phyloP scores from a whole-genome alignment of 1,140 invertebrate species.

The Anastrepha ludens region DNA sequence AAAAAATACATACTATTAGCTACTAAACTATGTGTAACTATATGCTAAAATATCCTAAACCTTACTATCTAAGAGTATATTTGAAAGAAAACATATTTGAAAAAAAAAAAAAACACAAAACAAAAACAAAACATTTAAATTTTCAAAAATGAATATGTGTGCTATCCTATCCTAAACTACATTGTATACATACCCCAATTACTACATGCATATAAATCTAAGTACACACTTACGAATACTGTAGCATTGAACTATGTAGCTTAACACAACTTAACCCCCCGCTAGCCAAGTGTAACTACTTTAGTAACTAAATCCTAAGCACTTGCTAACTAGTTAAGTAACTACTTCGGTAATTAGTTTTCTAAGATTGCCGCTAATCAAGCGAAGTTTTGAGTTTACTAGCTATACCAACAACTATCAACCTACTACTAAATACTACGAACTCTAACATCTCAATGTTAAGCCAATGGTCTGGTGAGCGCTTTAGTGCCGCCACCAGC shows the following conservation, averaged over 20 bases:
- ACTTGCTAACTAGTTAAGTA: conserved; percentile 5
- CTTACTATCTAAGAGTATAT: conserved; percentile 31
- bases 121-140: neutral
- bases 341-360: neutral
- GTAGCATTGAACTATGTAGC: conserved; percentile 44
- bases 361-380: neutral
- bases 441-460: neutral
- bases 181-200: conserved; percentile 46
- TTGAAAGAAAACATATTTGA: neutral
- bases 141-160: conserved; percentile 38
- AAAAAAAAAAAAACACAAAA: neutral
- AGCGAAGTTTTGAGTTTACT: neutral
- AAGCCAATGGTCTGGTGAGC: neutral
- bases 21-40: conserved; percentile 29
- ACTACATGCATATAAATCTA: neutral
- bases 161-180: conserved; percentile 40
- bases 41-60: conserved; percentile 45
- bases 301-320: neutral
- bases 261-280: neutral
- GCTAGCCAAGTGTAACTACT: conserved; percentile 2
- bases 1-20: conserved; percentile 26
- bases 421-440: conserved; percentile 7
- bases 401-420: neutral
- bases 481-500: neutral
- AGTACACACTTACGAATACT: neutral